Conservation (phyloP, 2,113 vertebrate genomes). For the Colistium nudipinnis region DNA sequence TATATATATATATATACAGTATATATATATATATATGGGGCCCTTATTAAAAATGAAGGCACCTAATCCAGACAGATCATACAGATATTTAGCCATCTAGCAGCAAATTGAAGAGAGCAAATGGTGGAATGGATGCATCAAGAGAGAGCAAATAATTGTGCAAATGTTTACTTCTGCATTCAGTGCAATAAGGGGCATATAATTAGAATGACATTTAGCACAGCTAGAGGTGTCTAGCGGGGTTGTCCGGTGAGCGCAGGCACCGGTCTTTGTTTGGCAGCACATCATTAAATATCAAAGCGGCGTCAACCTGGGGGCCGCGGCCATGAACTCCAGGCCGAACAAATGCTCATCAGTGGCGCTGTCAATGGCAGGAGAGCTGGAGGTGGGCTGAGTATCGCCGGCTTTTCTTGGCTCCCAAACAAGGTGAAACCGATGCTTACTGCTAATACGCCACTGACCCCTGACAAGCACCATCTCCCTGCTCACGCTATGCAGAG, state of each 20-base stretch:
- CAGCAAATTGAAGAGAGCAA: neutral
- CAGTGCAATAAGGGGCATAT: constrained; percentile 58
- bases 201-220: constrained; percentile 84
- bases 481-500: constrained; percentile 29
- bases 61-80: neutral
- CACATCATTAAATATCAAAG: constrained; percentile 84
- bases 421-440: constrained; percentile 57
- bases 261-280: constrained; percentile 51
- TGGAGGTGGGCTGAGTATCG: constrained; percentile 46
- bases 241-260: constrained; percentile 13
- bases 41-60: neutral
- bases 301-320: constrained; percentile 71
- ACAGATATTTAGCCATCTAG: constrained; percentile 20
- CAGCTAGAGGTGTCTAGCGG: constrained; percentile 39
- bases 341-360: constrained; percentile 69
- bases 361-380: constrained; percentile 40
- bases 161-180: constrained; percentile 76
- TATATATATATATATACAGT: no score
- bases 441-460: constrained; percentile 53
- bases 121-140: constrained; percentile 26
- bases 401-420: constrained; percentile 38
- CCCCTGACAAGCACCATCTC: constrained; percentile 45
- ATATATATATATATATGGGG: no score
- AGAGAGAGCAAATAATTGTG: constrained; percentile 51
- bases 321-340: constrained; percentile 67